These are phyloP conservation scores for Ectemnius lituratus DNA, from an alignment of 2,888 invertebrate species.

Conservation along the genomic window DNA sequence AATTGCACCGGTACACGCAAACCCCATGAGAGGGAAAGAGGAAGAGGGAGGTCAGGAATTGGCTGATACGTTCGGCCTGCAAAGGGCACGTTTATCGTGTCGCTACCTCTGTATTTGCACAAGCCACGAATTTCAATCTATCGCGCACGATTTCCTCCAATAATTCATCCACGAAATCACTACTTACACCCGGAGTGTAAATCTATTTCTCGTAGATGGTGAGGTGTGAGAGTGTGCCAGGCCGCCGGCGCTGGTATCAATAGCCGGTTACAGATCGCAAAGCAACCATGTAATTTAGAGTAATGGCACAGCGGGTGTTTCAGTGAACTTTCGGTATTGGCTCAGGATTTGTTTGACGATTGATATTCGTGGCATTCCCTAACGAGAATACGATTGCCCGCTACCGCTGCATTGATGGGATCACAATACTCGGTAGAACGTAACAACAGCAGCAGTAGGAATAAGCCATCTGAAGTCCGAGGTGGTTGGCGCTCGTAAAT, in stretches of 20 bases:
- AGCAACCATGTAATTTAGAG: neutral
- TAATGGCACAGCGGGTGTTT: neutral
- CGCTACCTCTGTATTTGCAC: conserved; percentile 26
- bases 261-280: neutral
- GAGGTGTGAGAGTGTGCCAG: neutral
- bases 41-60: too few species aligned
- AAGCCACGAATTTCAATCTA: conserved; percentile 7
- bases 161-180: neutral
- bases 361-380: conserved; percentile 41
- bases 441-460: too few species aligned
- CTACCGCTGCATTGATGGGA: conserved; percentile 16
- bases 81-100: conserved; percentile 32
- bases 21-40: neutral
- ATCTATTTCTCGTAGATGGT: neutral
- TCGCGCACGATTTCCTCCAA: conserved; percentile 1
- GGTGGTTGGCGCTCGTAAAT: conserved; percentile 49
- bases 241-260: neutral
- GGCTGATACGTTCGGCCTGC: neutral
- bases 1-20: conserved; percentile 48
- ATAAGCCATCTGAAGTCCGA: conserved; percentile 33
- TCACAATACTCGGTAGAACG: too few species aligned
- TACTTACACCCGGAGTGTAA: neutral
- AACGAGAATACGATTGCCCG: conserved; percentile 40
- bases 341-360: conserved; percentile 44
- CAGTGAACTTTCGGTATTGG: neutral